Base-by-base conservation (phyloP, 2,888 invertebrate species). In the Calliphora vomitoria region DNA sequence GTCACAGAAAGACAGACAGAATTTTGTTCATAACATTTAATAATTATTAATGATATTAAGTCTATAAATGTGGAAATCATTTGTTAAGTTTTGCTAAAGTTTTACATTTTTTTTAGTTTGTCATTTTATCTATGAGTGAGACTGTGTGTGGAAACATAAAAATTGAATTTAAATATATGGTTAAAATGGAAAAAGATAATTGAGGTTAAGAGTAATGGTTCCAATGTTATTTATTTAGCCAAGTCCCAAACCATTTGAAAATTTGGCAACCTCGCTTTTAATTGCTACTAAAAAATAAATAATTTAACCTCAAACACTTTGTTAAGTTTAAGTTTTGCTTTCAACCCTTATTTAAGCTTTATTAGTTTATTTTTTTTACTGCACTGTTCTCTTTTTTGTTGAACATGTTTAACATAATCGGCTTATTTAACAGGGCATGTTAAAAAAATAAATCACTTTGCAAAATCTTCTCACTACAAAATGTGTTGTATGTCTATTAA, bases 11-110 rank as follows among this genome's bases (percentile, higher is more conserved):
- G 38, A 44, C 15, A 66, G 38, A 62, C 76, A 79, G 81, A 80
- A 55, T 60, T 76, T 68, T 47, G 25, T 86, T 80, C 41, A 83
- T 69, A 38, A 44, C 81, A 87, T 78, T 81, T 72, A 83, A 80
- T 76, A 76, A 78, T 74, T 84, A 72, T 87, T 87, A 83, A 83
- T 86, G 71, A 64, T 81, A 82, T 84, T 68, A 76, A 84, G 78
- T 78, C 68, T 55, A 41, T 66, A 35, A 53, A 78, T 84, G 76
- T 72, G 84, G 84, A 84, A 87, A 82, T 82, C 50, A 55, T 78
- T 82, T 72, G 66, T 35, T 35, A 35, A 35, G 35, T 35, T 35
- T 6, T 35, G 31, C 31, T 31, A 4, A 31, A 83, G 69, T 82
- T 76, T 76, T 55, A 72, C 0, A n/a, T 18, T 13, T 78, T 15